Base-by-base conservation (phyloP, 1,140 invertebrate species). In the Scaptomyza hsui region DNA sequence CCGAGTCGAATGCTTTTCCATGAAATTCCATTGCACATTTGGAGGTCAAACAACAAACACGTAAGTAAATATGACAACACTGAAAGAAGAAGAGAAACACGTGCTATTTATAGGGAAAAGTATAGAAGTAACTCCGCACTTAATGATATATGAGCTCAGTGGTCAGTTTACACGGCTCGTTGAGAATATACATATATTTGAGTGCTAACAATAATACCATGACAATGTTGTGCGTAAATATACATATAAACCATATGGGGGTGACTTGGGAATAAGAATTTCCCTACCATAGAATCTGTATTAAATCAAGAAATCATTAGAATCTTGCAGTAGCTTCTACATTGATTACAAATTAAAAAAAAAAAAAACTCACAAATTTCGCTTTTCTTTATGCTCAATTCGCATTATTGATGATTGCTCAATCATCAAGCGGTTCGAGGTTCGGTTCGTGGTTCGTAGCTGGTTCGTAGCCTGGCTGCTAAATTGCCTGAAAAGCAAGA, bases 91-190 rank as follows among this genome's bases (percentile, higher is more conserved):
- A n/a, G n/a, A n/a, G n/a, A n/a, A 77, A 81, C 81, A 85, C 81
- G 80, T 85, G 81, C 80, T 85, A 86, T 86, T 85, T 85, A 86
- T 76, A 76, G 57, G 72, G 80, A 85, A 80, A 86, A 70, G n/a
- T n/a, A n/a, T n/a, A n/a, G n/a, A n/a, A n/a, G n/a, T n/a, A n/a
- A n/a, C n/a, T n/a, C n/a, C n/a, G n/a, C n/a, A n/a, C n/a, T n/a
- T n/a, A n/a, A 47, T 83, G 79, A 83, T 85, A 79, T 83, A 83
- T 85, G 80, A 74, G 80, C 60, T 29, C 53, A 26, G 35, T 24
- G 72, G 75, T 69, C 75, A 52, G 80, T 85, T 79, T 83, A 75
- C 75, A 79, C 32, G 80, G 80, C 75, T 85, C 64, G 73, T 71
- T 86, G 80, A 69, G 26, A 9, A 21, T 4, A 2, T 21, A 21